Evolutionary conservation across 2,888 invertebrate genomes (phyloP), one percentile per base, ranked within the genome.

Genomic region (Chydorus sphaericus): DNA sequence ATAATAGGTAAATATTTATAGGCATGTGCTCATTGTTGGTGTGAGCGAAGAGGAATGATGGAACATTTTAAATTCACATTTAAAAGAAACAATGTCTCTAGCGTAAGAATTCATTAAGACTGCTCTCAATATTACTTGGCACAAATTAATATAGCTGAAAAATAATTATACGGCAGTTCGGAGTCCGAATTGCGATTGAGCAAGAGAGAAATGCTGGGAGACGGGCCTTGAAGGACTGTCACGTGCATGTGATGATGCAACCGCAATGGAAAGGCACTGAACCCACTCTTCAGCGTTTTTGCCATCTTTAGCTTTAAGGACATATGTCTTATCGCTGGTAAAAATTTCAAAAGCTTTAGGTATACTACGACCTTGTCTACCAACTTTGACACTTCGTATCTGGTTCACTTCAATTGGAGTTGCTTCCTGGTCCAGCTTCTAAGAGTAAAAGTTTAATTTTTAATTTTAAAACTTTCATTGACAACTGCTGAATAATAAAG

Each of bases 341-440:
- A 93, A 94, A 64, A 94, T 93, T 75, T 94, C 93, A 74, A 94
- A 94, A 1, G 92, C 92, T 70, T 90, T 91, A 23, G 93, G 92
- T 64, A 93, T 90, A 72, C 90, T 89, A 55, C 92, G 77, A 10
- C 90, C 88, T 55, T 90, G 86, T 52, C 89, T 77, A 1, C 91
- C 85, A 11, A 93, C 92, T 66, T 92, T 87, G n/a, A 94, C 93
- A 36, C 89, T 90, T 14, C 91, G 81, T 61, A 94, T 92, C 71
- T 91, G 89, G 69, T 90, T 87, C 16, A 94, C 83, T 69, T 92
- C 91, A 62, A 94, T 87, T 3, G 74, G 71, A 49, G 71, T 70
- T 2, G 68, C 69, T 56, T 72, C 69, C 62, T 70, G 73, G 61
- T 75, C 88, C 59, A 86, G 86, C 67, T 86, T 84, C 88, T 89